Conservation (phyloP, 1,140 invertebrate species). For the Theocolax elegans region DNA sequence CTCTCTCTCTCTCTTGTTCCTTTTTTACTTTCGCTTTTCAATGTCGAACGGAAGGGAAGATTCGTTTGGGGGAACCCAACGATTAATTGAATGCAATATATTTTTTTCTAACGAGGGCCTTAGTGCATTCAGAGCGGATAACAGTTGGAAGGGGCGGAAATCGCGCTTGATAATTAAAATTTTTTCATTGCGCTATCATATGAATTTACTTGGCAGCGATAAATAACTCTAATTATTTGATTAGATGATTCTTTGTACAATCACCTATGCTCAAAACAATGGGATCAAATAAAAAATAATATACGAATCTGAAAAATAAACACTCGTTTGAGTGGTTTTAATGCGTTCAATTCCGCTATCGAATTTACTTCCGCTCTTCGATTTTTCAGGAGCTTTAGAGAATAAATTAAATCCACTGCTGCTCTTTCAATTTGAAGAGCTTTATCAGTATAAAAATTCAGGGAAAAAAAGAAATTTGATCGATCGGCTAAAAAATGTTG, state of each 20-base stretch:
- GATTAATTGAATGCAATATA: conserved; percentile 42
- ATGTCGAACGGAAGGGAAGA: conserved; percentile 25
- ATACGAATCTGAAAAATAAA: too few relatives aligned
- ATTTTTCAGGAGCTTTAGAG: too few relatives aligned
- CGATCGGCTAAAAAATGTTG: too few relatives aligned
- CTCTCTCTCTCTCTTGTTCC: conserved; percentile 21
- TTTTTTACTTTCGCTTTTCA: conserved; percentile 43
- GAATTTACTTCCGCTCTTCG: too few relatives aligned
- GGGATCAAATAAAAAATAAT: too few relatives aligned
- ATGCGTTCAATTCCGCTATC: too few relatives aligned
- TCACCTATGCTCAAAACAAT: not conserved
- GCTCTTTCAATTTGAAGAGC: too few relatives aligned
- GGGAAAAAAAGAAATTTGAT: too few relatives aligned
- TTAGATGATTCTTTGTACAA: not conserved
- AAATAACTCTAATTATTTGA: conserved; percentile 5
- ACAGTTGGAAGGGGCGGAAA: not conserved
- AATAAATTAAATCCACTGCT: too few relatives aligned
- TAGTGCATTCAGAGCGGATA: not conserved
- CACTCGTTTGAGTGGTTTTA: too few relatives aligned
- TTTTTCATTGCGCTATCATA: not conserved
- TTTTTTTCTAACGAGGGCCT: conserved; percentile 21
- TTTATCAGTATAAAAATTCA: too few relatives aligned
- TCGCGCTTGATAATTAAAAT: conserved; percentile 29
- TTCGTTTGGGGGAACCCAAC: not conserved
- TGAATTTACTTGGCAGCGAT: not conserved